Percentiles rank a stretch among this genome's conserved stretches.
phyloP scores from a whole-genome alignment of 2,113 vertebrate species.

The Octodon degus region DNA sequence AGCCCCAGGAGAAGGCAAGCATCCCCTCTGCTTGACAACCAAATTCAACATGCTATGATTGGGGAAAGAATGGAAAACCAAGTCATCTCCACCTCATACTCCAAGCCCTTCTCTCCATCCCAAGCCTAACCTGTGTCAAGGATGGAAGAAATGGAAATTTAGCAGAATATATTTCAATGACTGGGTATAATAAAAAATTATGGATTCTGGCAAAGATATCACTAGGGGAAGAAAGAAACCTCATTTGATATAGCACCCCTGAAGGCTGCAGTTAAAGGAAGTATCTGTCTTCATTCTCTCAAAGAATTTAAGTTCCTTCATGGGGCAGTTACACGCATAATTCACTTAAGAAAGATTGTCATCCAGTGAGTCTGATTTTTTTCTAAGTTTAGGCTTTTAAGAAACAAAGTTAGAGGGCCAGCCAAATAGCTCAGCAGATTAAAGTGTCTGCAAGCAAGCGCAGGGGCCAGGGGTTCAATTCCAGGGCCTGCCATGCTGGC shows the following conservation, averaged over 20 bases:
- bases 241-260: background rate
- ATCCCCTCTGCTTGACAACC: background rate
- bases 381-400: background rate
- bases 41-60: background rate
- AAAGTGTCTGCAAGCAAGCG: too few species aligned
- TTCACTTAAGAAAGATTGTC: slow-evolving; percentile 32
- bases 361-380: background rate
- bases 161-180: background rate
- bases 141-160: background rate
- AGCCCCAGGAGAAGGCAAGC: background rate
- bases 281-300: background rate
- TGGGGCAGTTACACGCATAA: background rate
- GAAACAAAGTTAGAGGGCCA: background rate
- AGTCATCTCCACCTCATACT: background rate
- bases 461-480: too few species aligned
- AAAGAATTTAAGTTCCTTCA: background rate
- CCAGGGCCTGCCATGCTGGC: too few species aligned
- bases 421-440: background rate
- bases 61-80: background rate
- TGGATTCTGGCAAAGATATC: background rate
- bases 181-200: background rate
- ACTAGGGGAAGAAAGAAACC: background rate
- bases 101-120: background rate
- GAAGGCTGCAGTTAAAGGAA: background rate
- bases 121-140: background rate